These are phyloP conservation scores for Tragopan temminckii DNA, from an alignment of 2,797 vertebrate genomes.

Conservation along the genomic window DNA sequence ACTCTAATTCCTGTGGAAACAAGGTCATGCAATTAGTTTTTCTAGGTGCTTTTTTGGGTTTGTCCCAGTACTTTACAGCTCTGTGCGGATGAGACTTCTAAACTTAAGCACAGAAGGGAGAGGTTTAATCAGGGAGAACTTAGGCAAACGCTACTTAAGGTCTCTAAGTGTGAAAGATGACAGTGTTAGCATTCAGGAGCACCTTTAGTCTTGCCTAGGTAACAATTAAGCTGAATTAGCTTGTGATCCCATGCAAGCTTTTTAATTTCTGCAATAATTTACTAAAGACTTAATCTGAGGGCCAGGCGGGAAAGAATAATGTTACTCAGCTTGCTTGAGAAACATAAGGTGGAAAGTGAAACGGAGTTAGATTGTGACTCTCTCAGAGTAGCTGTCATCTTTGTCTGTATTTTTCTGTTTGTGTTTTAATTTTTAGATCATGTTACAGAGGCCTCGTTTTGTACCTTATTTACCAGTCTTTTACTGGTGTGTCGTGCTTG, in stretches of 20 bases:
- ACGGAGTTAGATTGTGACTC: background rate
- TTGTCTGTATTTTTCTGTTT: background rate
- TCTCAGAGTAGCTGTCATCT: background rate
- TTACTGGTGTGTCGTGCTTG: background rate
- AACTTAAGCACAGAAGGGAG: background rate
- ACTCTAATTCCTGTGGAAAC: constrained; percentile 56
- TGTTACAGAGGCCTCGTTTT: background rate
- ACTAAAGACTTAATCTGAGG: background rate
- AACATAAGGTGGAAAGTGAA: background rate
- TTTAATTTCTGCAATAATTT: background rate
- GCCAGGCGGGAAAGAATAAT: too few relatives aligned
- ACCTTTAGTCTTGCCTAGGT: background rate
- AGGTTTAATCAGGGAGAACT: constrained; percentile 24
- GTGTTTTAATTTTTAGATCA: background rate
- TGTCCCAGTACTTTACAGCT: background rate
- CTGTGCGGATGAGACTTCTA: background rate
- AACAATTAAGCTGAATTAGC: background rate
- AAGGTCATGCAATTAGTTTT: constrained; percentile 63
- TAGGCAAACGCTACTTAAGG: background rate
- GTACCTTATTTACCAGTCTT: background rate
- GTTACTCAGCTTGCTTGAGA: background rate
- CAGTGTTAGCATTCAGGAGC: background rate
- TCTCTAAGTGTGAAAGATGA: background rate
- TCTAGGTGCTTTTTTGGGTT: background rate
- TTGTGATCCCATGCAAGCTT: background rate